Evolutionary conservation across 2,888 invertebrate species (phyloP).

Genomic region (Melanostoma mellinum): DNA sequence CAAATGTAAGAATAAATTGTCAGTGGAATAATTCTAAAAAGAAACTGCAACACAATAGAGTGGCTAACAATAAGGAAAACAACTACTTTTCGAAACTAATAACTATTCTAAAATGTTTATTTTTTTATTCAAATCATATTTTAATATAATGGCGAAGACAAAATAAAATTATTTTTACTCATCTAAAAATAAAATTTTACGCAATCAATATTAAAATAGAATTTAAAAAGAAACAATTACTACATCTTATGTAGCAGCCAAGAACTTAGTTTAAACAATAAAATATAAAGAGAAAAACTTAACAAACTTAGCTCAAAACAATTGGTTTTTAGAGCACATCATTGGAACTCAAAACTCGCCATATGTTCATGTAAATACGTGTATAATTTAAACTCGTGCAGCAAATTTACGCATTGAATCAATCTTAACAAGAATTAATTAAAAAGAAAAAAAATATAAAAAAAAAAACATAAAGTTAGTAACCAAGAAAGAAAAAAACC

Average conservation of each 20-base stretch:
- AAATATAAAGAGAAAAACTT: background rate
- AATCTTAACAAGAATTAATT: slow-evolving; percentile 9
- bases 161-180: background rate
- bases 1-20: too few relatives aligned
- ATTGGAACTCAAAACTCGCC: slow-evolving; percentile 73
- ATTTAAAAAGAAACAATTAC: slow-evolving; percentile 5
- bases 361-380: slow-evolving; percentile 68
- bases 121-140: slow-evolving; percentile 9
- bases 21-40: too few relatives aligned
- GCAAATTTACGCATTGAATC: slow-evolving; percentile 40
- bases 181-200: background rate
- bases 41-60: too few relatives aligned
- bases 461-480: slow-evolving; percentile 34
- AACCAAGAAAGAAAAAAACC: background rate
- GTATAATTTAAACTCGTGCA: slow-evolving; percentile 56
- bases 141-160: slow-evolving; percentile 39
- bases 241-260: background rate
- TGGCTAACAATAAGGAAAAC: too few relatives aligned
- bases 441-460: slow-evolving; percentile 21
- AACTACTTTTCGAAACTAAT: too few relatives aligned
- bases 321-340: slow-evolving; percentile 56
- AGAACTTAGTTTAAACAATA: slow-evolving; percentile 29
- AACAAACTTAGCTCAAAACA: slow-evolving; percentile 34
- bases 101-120: background rate
- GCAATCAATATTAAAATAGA: slow-evolving; percentile 32